phyloP scores from a whole-genome alignment of 2,888 invertebrate species.

The Pseudolycoriella hygida region DNA sequence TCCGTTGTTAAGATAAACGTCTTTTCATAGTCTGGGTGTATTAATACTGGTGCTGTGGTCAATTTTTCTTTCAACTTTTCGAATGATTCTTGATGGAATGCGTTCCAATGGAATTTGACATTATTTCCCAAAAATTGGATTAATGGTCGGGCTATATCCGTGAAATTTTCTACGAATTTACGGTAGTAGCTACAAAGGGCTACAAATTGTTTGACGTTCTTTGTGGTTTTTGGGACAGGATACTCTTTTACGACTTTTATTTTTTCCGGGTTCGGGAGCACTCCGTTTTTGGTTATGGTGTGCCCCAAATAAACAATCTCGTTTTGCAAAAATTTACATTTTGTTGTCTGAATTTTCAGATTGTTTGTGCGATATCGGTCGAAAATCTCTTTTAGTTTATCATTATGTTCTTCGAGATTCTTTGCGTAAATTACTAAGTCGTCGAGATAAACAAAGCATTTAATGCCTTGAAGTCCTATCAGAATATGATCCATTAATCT shows the following conservation, averaged over 20 bases:
- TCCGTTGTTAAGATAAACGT: background rate
- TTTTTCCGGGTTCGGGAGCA: background rate
- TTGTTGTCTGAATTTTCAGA: conserved; percentile 15
- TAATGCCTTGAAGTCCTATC: background rate
- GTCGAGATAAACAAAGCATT: conserved; percentile 7
- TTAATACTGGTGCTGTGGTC: background rate
- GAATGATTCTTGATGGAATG: background rate
- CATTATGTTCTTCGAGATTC: conserved; percentile 14
- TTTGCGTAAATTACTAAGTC: conserved; percentile 9
- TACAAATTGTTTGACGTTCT: background rate
- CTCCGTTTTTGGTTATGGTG: conserved; percentile 13
- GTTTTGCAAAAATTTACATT: conserved; percentile 14
- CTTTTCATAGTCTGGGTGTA: background rate
- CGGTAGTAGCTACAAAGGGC: background rate
- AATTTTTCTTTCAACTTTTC: background rate
- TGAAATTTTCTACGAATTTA: background rate
- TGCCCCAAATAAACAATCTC: conserved; percentile 14
- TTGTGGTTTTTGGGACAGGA: background rate
- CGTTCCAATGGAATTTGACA: background rate
- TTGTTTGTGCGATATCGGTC: conserved; percentile 11
- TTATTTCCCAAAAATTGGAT: background rate
- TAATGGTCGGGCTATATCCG: background rate
- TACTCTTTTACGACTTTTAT: background rate
- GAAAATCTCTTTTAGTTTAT: conserved; percentile 12
- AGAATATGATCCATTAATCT: conserved; percentile 4